Percentiles rank a stretch among this genome's conserved stretches.
Evolutionary conservation across 2,797 vertebrate genomes (phyloP).

Genomic region (Strix occidentalis): DNA sequence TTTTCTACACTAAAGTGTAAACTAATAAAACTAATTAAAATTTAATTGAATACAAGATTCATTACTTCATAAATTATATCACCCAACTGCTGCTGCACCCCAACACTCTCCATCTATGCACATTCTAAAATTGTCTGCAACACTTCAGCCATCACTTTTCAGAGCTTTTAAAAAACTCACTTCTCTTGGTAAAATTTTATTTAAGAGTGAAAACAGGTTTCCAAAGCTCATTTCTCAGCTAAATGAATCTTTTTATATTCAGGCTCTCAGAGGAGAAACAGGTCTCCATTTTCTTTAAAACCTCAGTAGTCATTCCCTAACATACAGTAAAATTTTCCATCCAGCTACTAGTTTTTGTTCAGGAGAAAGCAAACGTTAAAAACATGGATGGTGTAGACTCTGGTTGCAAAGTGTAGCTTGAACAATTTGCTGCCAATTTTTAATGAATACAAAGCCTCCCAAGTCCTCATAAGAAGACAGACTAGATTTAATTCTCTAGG

Average conservation of each 20-base stretch:
- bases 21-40: background rate
- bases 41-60: background rate
- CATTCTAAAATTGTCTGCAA: background rate
- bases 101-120: background rate
- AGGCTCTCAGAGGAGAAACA: background rate
- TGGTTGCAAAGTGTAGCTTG: background rate
- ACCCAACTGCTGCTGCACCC: background rate
- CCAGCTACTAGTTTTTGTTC: background rate
- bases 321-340: background rate
- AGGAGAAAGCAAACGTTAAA: background rate
- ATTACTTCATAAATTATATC: background rate
- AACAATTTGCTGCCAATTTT: background rate
- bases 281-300: background rate
- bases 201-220: background rate
- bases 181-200: background rate
- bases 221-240: background rate
- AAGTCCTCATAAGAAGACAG: background rate
- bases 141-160: background rate
- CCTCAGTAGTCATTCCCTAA: background rate
- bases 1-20: background rate
- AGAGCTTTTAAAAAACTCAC: background rate
- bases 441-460: background rate
- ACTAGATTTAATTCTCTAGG: background rate
- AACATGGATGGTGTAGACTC: background rate
- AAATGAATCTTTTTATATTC: background rate